phyloP scores from a whole-genome alignment of 2,888 invertebrate species.

The Leptodirus hochenwartii region DNA sequence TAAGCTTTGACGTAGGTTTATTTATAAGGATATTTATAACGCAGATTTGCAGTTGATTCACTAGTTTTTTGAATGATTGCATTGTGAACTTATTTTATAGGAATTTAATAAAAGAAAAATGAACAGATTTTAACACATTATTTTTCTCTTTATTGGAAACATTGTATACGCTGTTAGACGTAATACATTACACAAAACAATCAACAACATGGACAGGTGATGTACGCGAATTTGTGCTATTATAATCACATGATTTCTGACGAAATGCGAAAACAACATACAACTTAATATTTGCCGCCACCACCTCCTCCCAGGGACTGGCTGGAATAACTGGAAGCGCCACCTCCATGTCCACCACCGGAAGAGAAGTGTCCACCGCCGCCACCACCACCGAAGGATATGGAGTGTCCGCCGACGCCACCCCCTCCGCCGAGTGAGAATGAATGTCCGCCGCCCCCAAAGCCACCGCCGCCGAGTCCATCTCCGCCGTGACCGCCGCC shows the following conservation, averaged over 20 bases:
- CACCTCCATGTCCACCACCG: conserved; percentile 11
- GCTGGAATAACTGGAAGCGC: conserved; percentile 18
- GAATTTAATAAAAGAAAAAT: too few relatives aligned
- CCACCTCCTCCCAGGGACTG: conserved; percentile 17
- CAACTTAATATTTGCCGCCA: conserved; percentile 15
- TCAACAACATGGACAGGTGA: too few relatives aligned
- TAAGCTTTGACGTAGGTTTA: too few relatives aligned
- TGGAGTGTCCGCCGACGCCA: conserved; percentile 12
- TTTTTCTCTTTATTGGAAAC: too few relatives aligned
- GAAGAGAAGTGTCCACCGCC: conserved; percentile 8
- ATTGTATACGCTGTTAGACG: too few relatives aligned
- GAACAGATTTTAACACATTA: too few relatives aligned
- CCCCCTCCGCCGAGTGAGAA: conserved; percentile 10
- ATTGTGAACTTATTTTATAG: too few relatives aligned
- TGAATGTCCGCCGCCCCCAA: conserved; percentile 12
- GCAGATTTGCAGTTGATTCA: too few relatives aligned
- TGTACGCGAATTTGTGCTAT: too few relatives aligned
- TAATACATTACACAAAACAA: too few relatives aligned
- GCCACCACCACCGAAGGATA: conserved; percentile 14
- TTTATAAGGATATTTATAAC: too few relatives aligned
- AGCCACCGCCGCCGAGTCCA: conserved; percentile 12
- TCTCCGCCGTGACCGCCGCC: conserved; percentile 9
- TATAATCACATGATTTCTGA: background rate
- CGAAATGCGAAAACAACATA: background rate
- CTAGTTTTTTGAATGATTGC: too few relatives aligned